Percentiles rank a stretch among this genome's conserved stretches.
These are phyloP conservation scores for Pollenia angustigena DNA, from an alignment of 2,888 invertebrate genomes.

Conservation along the genomic window DNA sequence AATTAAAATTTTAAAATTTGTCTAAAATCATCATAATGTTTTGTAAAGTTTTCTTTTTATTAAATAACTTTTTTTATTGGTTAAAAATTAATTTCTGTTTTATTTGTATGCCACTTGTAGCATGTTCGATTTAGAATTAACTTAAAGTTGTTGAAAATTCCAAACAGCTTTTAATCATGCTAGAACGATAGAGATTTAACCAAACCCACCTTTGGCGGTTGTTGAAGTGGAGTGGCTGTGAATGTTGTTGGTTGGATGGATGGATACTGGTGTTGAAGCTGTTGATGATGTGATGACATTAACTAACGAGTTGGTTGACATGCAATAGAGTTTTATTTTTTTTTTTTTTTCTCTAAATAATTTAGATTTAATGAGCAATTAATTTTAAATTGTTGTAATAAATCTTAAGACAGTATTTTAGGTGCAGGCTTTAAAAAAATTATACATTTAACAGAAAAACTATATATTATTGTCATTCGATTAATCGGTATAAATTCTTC, in stretches of 20 bases:
- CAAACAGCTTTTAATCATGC: conserved; percentile 49
- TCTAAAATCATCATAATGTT: neutral
- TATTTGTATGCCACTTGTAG: conserved; percentile 30
- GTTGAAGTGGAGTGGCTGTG: neutral
- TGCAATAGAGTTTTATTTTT: conserved; percentile 48
- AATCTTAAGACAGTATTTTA: conserved; percentile 24
- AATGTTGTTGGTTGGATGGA: neutral
- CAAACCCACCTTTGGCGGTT: conserved; percentile 33
- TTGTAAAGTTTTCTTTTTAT: conserved; percentile 2
- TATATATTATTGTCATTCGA: too few species aligned
- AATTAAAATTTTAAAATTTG: neutral
- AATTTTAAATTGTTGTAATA: conserved; percentile 41
- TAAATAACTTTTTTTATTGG: neutral
- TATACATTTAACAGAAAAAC: too few species aligned
- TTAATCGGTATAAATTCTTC: too few species aligned
- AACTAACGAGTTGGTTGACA: conserved; percentile 61
- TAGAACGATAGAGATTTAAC: conserved; percentile 2
- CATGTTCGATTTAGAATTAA: conserved; percentile 26
- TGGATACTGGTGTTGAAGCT: conserved; percentile 15
- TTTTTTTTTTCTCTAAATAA: conserved; percentile 6
- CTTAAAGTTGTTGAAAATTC: conserved; percentile 36
- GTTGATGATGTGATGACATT: conserved; percentile 68
- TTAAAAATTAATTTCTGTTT: conserved; percentile 4
- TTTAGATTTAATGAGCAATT: conserved; percentile 42
- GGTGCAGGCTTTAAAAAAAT: too few species aligned